These are phyloP conservation scores for Lucilia cuprina DNA, from an alignment of 1,140 invertebrate species.

Conservation along the genomic window DNA sequence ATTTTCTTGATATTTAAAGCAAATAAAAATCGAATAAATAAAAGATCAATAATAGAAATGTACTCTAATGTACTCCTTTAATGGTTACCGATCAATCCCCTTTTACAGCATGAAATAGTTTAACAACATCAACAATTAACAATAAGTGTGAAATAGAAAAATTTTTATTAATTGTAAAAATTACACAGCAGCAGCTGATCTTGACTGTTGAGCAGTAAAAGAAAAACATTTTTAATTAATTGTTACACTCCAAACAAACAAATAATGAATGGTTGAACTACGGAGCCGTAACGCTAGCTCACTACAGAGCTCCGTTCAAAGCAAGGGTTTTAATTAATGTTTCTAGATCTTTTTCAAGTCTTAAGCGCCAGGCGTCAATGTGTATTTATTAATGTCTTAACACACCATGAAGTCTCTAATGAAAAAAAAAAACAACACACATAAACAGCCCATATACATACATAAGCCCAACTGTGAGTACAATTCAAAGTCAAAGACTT, in stretches of 20 bases:
- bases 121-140: neutral
- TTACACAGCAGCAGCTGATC: neutral
- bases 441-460: neutral
- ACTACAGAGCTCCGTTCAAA: neutral
- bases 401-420: neutral
- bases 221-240: neutral
- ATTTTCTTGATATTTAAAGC: too few species aligned
- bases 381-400: neutral
- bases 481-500: neutral
- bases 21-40: too few species aligned
- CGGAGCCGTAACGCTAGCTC: neutral
- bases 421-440: neutral
- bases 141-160: neutral
- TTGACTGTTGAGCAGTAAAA: neutral
- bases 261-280: neutral
- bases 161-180: neutral
- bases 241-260: conserved; percentile 10
- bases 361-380: conserved; percentile 1
- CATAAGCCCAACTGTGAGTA: neutral
- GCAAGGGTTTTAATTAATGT: neutral
- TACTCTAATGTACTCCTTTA: too few species aligned
- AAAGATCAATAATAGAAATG: too few species aligned
- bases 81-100: too few species aligned
- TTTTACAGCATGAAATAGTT: too few species aligned
- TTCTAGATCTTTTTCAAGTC: neutral